These are phyloP conservation scores for Troides oblongomaculatus DNA, from an alignment of 2,888 invertebrate species.

Conservation along the genomic window DNA sequence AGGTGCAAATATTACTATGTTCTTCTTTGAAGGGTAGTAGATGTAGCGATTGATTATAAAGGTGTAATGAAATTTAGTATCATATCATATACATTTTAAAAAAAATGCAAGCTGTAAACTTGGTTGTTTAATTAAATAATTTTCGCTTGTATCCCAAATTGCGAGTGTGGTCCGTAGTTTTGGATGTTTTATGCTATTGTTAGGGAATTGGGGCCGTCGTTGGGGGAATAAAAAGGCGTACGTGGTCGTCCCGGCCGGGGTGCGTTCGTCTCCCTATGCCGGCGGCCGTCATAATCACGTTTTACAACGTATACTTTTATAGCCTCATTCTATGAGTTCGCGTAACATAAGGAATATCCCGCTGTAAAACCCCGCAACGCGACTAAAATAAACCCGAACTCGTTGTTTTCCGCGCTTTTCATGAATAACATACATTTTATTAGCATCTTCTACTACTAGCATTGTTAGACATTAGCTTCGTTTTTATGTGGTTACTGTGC, in stretches of 20 bases:
- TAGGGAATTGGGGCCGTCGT: slow-evolving; percentile 14
- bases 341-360: slow-evolving; percentile 30
- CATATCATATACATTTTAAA: too few relatives aligned
- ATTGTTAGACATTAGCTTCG: slow-evolving; percentile 14
- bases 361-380: slow-evolving; percentile 27
- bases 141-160: slow-evolving; percentile 8
- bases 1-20: too few relatives aligned
- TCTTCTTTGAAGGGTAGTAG: too few relatives aligned
- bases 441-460: slow-evolving; percentile 30
- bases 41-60: too few relatives aligned
- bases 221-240: slow-evolving; percentile 23
- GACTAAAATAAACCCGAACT: slow-evolving; percentile 26
- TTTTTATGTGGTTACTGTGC: slow-evolving; percentile 18
- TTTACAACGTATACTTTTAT: slow-evolving; percentile 32
- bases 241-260: slow-evolving; percentile 17
- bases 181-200: slow-evolving; percentile 22
- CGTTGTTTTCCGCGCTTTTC: slow-evolving; percentile 27
- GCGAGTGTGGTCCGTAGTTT: slow-evolving; percentile 10
- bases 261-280: slow-evolving; percentile 19
- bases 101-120: too few relatives aligned
- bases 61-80: too few relatives aligned
- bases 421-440: slow-evolving; percentile 30
- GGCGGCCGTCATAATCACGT: slow-evolving; percentile 32
- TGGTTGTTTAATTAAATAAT: neutral
- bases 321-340: slow-evolving; percentile 28